Conservation (phyloP, 2,113 vertebrate genomes). For the Ameiurus melas region DNA sequence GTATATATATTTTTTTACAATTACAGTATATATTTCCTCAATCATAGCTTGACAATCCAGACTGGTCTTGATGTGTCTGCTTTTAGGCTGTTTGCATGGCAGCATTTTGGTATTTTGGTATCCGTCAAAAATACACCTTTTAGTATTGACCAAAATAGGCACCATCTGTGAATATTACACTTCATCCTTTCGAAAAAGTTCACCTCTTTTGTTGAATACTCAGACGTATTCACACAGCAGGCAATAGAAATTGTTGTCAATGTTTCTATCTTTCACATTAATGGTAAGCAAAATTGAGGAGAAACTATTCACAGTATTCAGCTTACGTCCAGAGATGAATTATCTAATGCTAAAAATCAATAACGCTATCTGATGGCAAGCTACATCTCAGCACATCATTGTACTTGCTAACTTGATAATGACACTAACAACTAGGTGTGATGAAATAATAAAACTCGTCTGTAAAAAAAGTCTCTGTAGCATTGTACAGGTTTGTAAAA, state of each 20-base stretch:
- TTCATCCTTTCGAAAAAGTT: not conserved
- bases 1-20: too few species aligned
- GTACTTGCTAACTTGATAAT: not conserved
- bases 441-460: not conserved
- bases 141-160: not conserved
- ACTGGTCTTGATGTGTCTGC: not conserved
- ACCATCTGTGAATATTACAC: not conserved
- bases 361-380: not conserved
- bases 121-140: not conserved
- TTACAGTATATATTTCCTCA: not conserved
- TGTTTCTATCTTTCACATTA: slow-evolving; percentile 7
- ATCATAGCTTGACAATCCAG: not conserved
- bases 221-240: not conserved
- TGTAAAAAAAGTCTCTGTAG: not conserved
- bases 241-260: not conserved
- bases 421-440: not conserved
- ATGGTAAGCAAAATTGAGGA: not conserved
- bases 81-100: not conserved
- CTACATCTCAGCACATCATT: not conserved
- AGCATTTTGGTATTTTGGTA: not conserved
- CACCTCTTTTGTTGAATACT: not conserved
- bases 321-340: not conserved
- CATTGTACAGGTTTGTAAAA: not conserved
- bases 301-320: not conserved
- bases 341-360: not conserved